Evolutionary conservation across 2,113 vertebrate genomes (phyloP).

Genomic region (Menura novaehollandiae): DNA sequence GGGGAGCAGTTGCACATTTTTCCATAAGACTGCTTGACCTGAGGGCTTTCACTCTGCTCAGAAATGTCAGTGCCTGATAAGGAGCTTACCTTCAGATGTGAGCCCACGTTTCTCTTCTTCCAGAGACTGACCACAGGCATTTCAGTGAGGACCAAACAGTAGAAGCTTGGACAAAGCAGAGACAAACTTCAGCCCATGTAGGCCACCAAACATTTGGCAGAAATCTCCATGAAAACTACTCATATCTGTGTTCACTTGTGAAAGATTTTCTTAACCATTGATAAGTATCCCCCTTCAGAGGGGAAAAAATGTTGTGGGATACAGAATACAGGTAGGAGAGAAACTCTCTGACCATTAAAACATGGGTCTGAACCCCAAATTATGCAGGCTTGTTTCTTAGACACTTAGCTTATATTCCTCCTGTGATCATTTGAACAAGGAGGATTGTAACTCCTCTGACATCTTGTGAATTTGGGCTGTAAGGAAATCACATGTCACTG

Average conservation of each 20-base stretch:
- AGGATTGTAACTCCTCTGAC: neutral
- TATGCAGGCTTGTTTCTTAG: neutral
- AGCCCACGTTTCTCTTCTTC: neutral
- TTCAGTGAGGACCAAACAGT: neutral
- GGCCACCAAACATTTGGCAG: rapidly evolving
- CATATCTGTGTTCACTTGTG: neutral
- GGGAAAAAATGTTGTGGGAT: rapidly evolving
- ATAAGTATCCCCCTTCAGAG: neutral
- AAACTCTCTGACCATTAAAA: neutral
- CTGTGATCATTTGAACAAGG: neutral
- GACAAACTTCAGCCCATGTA: neutral
- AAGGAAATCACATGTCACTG: neutral
- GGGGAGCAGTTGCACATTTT: neutral
- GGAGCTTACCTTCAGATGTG: neutral
- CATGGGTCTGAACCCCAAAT: neutral
- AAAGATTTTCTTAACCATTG: neutral
- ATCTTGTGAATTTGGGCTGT: neutral
- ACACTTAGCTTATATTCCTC: neutral
- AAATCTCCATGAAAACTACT: neutral
- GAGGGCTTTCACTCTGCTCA: neutral
- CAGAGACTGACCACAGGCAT: neutral
- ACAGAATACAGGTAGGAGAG: neutral
- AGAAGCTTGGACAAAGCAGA: neutral
- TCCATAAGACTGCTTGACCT: neutral
- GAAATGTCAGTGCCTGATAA: neutral